These are phyloP conservation scores for Stenurella melanura DNA, from an alignment of 2,888 invertebrate species.

Conservation along the genomic window DNA sequence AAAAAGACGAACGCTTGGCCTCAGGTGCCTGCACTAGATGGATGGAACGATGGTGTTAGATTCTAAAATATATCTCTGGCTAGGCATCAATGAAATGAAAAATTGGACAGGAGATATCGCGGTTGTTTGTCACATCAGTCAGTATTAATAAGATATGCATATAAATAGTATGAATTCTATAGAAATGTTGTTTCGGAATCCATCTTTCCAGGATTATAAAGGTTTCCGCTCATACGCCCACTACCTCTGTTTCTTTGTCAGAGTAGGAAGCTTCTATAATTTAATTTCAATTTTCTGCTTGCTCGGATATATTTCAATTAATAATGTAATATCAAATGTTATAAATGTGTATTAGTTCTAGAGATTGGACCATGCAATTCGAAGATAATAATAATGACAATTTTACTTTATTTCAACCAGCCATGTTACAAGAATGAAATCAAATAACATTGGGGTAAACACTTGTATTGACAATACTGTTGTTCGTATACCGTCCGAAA, in stretches of 20 bases:
- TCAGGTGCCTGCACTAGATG: neutral
- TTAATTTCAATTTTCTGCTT: neutral
- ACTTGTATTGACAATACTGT: no score
- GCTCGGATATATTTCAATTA: neutral
- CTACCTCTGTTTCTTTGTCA: neutral
- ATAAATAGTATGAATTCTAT: neutral
- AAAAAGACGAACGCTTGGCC: neutral
- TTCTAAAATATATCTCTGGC: neutral
- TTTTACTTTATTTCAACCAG: no score
- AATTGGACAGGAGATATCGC: neutral
- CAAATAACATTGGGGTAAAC: no score
- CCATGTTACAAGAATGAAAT: no score
- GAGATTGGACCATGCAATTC: neutral
- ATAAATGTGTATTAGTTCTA: neutral
- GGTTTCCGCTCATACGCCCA: neutral
- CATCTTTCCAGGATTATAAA: neutral
- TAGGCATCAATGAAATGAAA: constrained; percentile 7
- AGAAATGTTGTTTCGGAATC: neutral
- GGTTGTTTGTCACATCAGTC: neutral
- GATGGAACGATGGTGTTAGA: neutral
- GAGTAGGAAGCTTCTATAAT: neutral
- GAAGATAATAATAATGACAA: neutral
- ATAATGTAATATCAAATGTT: neutral
- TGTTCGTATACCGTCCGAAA: no score
- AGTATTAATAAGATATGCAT: neutral